A percentile compares a stretch with the other conserved stretches of the same genome.
Evolutionary conservation across 2,797 vertebrate genomes (phyloP).

Genomic region (Urosaurus nigricauda): DNA sequence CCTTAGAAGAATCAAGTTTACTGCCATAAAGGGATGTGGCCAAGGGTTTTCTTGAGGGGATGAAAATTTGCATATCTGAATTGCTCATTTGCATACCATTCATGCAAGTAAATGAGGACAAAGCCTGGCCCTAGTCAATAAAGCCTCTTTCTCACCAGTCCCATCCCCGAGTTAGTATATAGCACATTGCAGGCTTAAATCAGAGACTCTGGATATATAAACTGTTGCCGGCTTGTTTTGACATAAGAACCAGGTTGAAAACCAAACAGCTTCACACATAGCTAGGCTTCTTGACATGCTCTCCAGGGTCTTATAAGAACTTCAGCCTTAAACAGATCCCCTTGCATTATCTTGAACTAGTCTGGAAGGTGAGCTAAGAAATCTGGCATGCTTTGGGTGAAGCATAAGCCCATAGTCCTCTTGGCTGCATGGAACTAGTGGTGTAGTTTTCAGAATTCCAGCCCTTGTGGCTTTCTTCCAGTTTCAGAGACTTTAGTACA

Average conservation of each 20-base stretch:
- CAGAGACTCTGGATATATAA: not conserved
- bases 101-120: not conserved
- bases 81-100: slow-evolving; percentile 24
- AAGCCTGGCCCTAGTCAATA: not conserved
- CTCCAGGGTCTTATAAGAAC: not conserved
- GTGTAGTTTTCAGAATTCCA: not conserved
- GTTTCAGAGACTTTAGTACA: not conserved
- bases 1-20: not conserved
- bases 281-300: not conserved
- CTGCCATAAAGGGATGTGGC: not conserved
- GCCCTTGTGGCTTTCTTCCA: not conserved
- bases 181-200: not conserved
- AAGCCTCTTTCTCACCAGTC: not conserved
- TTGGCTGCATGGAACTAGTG: too few relatives aligned
- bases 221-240: not conserved
- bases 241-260: not conserved
- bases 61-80: slow-evolving; percentile 29
- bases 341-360: too few relatives aligned
- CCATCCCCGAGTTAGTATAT: not conserved
- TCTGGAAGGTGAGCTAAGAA: not conserved
- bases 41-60: not conserved
- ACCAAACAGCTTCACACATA: not conserved
- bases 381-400: not conserved
- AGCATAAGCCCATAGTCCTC: not conserved
- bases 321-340: not conserved